Evolutionary conservation across 2,797 vertebrate species (phyloP), one percentile per base, ranked within the genome.

Genomic region (Choloepus didactylus): DNA sequence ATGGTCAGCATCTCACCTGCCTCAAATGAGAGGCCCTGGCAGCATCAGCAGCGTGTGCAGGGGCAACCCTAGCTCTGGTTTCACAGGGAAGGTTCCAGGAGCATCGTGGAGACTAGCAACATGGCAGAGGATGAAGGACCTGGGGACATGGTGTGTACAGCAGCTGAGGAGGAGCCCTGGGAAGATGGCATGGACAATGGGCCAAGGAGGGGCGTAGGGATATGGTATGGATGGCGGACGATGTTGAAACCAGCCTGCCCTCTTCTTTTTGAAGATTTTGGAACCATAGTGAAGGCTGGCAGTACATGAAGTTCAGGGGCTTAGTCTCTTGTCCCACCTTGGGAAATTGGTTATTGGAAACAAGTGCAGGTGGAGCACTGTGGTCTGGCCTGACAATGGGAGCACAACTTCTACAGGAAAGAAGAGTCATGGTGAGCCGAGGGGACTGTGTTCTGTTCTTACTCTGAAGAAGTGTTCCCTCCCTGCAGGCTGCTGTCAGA

Each of bases 1-100:
- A 44, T 6, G 79, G 66, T 9, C 27, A 62, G 51, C 59, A 16
- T 27, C 38, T 31, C n/a, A 31, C 59, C 38, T 56, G 3, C 7
- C 29, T 62, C 29, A 41, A 66, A 59, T 18, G 18, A 86, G 49
- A 46, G 38, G 18, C 44, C n/a, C 54, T 29, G 11, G 85, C 29
- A 5, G 18, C 10, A 41, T 19, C 0, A 4, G 18, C 19, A 69
- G 21, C 0, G 0, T 64, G 29, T 6, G 12, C 16, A 21, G 18
- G 21, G 11, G 6, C 35, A 23, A 6, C 76, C 18, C 51, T 38
- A 51, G 44, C 9, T 1, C 9, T 41, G 75, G 75, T 51, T 38
- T 2, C 73, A 31, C 2, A 14, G 19, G 31, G 35, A 35, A 3
- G 9, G 38, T 79, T 44, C n/a, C 12, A 80, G 46, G 18, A 21